Evolutionary conservation across 1,140 invertebrate species (phyloP).

Genomic region (Drosophila sturtevanti): DNA sequence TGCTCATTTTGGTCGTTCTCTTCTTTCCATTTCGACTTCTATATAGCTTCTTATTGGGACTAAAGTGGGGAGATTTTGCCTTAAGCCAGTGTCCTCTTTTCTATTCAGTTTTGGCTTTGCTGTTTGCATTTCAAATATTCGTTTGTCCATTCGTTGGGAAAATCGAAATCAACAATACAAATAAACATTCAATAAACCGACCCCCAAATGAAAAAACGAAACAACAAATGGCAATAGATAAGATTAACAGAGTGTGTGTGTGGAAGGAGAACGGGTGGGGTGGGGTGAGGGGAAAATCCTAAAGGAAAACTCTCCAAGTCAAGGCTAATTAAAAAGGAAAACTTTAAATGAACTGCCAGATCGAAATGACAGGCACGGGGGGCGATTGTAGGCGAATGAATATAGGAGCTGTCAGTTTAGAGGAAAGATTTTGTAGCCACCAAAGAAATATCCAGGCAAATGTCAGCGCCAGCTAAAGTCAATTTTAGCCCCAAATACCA

Average conservation of each 20-base stretch:
- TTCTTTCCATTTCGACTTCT: background rate
- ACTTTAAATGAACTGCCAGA: conserved; percentile 79
- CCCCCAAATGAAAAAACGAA: conserved; percentile 4
- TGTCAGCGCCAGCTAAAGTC: conserved; percentile 56
- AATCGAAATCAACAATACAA: conserved; percentile 78
- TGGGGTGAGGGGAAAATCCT: background rate
- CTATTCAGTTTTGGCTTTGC: conserved; percentile 27
- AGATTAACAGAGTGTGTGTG: conserved; percentile 11
- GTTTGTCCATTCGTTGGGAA: conserved; percentile 58
- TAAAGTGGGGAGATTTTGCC: conserved; percentile 23
- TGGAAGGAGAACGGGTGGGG: too few relatives aligned
- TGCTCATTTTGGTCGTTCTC: conserved; percentile 42
- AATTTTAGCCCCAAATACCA: conserved; percentile 25
- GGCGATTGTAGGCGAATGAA: conserved; percentile 42
- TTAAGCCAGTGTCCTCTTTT: conserved; percentile 39
- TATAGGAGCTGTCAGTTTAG: conserved; percentile 43
- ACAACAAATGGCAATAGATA: conserved; percentile 70
- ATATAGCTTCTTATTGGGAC: conserved; percentile 13
- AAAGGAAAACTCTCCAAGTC: conserved; percentile 33
- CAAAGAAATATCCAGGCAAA: conserved; percentile 61
- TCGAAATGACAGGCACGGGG: conserved; percentile 60
- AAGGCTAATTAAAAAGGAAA: conserved; percentile 70
- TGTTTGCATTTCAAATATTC: conserved; percentile 77
- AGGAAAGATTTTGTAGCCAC: conserved; percentile 66
- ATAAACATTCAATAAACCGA: conserved; percentile 75